Base-by-base conservation (phyloP, 2,888 invertebrate species). In the Dryocosmus kuriphilus region DNA sequence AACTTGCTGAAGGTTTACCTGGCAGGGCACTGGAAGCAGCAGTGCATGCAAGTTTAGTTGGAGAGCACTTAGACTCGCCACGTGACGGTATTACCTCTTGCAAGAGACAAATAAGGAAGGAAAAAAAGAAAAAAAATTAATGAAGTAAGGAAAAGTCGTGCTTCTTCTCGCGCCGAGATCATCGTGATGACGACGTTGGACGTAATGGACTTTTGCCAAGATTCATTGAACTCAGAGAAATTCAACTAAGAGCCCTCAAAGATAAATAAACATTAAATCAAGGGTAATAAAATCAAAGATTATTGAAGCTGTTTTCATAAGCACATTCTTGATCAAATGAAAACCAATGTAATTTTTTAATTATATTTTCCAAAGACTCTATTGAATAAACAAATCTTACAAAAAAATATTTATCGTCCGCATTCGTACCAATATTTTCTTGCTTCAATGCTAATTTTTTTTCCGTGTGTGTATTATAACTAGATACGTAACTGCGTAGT, bases 41-140 rank as follows among this genome's bases (percentile, higher is more conserved):
- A 80, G 83, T 85, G 86, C 87, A 80, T 85, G 82, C 76, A 79
- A 79, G 79, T 65, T 71, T 77, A 77, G 71, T 81, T 77, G 73
- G 78, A 77, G 81, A 80, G 60, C 81, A 85, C 79, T 89, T 89
- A 87, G 86, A 88, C 77, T 85, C 88, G 87, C 87, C 80, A 86
- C 80, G 83, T 77, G 81, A 83, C 83, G 77, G 80, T 77, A 79
- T 79, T 79, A 79, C 79, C 73, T 60, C 19, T 24, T 46, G 41
- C 16, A 67, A 30, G 51, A 61, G 67, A 41, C 62, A 57, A 67
- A 61, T 67, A 38, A 57, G 14, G 60, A 60, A 46, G 41, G 41
- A 22, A 41, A 63, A 63, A 35, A 63, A 11, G 6, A 22, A 6
- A 14, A 60, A 14, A 60, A 60, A 60, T 27, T 14, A 27, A 60